Evolutionary conservation across 2,113 vertebrate genomes (phyloP), one percentile per base, ranked within the genome.

Genomic region (Ploceus nigricollis): DNA sequence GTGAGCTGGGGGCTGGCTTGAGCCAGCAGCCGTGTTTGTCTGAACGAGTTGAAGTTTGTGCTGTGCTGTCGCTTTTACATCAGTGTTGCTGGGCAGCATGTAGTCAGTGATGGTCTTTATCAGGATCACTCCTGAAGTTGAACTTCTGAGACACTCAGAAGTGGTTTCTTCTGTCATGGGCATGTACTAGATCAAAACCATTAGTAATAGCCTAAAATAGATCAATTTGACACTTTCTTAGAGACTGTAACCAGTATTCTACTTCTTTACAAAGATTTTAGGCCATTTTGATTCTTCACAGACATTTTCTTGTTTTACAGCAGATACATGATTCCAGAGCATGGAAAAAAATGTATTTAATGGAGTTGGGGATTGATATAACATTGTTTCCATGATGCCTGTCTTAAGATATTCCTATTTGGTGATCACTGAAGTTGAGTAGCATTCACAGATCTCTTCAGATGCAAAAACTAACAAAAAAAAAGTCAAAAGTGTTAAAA

Each of bases 1-100:
- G 86, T 93, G 96, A 96, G 94, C 94, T n/a, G n/a, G 68, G 72
- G 70, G 27, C 87, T 97, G 91, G 63, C 96, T 95, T 96, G 57
- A 77, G 42, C 92, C 97, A 96, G 94, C 96, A 96, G 75, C 39
- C 25, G n/a, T 89, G 81, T 96, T 97, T 93, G 66, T 97, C 83
- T 93, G 65, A 73, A 50, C n/a, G 82, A 96, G 97, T 82, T 95
- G 85, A 92, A 96, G 85, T 90, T 95, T 95, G 87, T 44, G 47
- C 89, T 88, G 51, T 90, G 91, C 94, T 96, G 90, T 95, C 9
- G 10, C 73, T 97, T 96, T 96, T 57, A 64, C 54, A 30, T 86
- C 42, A 33, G 39, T 53, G 45, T 35, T 83, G 68, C 80, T 93
- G 82, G 61, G 56, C 53, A 51, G 35, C 58, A 11, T 44, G 72